Base-by-base conservation (phyloP, 2,888 invertebrate genomes). In the Synanthedon tipuliformis region DNA sequence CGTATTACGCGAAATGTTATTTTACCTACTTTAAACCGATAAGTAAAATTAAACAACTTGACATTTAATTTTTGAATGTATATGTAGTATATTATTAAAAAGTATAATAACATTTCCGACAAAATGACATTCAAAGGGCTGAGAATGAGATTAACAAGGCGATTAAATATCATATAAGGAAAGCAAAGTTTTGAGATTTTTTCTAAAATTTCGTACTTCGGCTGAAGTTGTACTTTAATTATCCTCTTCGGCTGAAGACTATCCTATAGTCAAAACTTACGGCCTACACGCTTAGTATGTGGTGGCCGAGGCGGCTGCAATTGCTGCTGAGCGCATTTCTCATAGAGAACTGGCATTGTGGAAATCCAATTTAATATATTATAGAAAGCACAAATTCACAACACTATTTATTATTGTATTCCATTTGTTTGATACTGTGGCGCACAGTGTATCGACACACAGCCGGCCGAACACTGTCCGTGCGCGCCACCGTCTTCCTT, bases 391-490 rank as follows among this genome's bases (percentile, higher is more conserved):
- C 50, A 75, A 71, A 74, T 74, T 76, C 72, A 74, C 77, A 69
- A 66, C 75, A 77, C 78, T 77, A 73, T 65, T 13, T 3, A 8
- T 34, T 7, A 8, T 34, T 66, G 64, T 54, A 50, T 52, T 73
- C 73, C 78, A 78, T 78, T 72, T 66, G 68, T 53, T 57, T 52
- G 57, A 57, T 57, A 65, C 68, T 66, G 61, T 74, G 72, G 80
- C 77, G 71, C 74, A 78, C 81, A 73, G 81, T 77, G 75, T 73
- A 72, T 71, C 73, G 74, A 74, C 73, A 77, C 78, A 74, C 83
- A 78, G 79, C 79, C 79, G 81, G 73, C 73, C 79, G 82, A 74
- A 72, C 73, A 86, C 85, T 85, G 85, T 73, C 82, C 83, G 77
- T 68, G 69, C 73, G 73, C 65, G 70, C 64, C 18, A 66, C 59